phyloP scores from a whole-genome alignment of 1,140 invertebrate species.

The Diuraphis noxia region DNA sequence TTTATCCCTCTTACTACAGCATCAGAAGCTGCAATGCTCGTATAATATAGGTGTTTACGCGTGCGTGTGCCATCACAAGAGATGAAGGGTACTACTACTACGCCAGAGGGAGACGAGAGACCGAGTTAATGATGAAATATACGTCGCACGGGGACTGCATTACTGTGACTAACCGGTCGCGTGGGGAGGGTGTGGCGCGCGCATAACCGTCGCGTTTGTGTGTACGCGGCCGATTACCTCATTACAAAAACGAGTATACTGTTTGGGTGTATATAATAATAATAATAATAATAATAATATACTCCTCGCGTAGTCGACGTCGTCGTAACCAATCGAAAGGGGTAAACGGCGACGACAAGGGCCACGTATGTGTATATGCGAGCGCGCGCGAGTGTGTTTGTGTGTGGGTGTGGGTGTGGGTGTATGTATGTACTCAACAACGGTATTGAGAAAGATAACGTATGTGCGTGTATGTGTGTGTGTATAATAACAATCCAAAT shows the following conservation, averaged over 20 bases:
- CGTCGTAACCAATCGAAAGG: slow-evolving; percentile 49
- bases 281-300: slow-evolving; percentile 44
- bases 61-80: neutral
- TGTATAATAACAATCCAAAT: slow-evolving; percentile 56
- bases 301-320: slow-evolving; percentile 8
- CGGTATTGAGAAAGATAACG: neutral
- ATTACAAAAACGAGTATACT: slow-evolving; percentile 41
- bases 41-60: neutral
- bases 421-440: no score
- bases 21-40: neutral
- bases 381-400: no score
- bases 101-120: slow-evolving; percentile 55
- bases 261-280: neutral
- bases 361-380: neutral
- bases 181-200: neutral
- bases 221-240: slow-evolving; percentile 45
- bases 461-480: neutral
- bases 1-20: neutral
- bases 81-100: neutral
- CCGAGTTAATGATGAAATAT: slow-evolving; percentile 65
- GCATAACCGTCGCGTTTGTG: slow-evolving; percentile 20
- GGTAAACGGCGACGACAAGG: slow-evolving; percentile 51
- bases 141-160: slow-evolving; percentile 56
- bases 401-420: neutral
- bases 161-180: slow-evolving; percentile 40